A percentile compares a stretch with the other conserved stretches of the same genome.
Evolutionary conservation across 1,140 invertebrate genomes (phyloP).

Genomic region (Phortica variegata): DNA sequence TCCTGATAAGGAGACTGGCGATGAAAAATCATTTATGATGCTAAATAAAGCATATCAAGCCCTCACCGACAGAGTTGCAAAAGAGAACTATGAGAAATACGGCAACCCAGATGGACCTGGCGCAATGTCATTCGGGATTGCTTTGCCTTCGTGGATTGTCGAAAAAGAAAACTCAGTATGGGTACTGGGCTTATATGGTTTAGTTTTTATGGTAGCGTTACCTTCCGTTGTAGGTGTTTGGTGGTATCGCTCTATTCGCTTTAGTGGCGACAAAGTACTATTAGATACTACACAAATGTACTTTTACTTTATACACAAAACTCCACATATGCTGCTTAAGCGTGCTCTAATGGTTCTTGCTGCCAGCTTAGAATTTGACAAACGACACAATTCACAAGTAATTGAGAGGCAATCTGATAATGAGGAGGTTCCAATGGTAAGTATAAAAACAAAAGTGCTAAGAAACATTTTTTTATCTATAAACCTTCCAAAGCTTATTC

Average conservation of each 20-base stretch:
- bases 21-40: constrained; percentile 97
- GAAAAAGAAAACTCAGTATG: constrained; percentile 98
- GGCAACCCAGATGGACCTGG: constrained; percentile 99
- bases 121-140: constrained; percentile 98
- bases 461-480: constrained; percentile 1
- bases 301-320: constrained; percentile 94
- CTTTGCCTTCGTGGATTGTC: constrained; percentile 99
- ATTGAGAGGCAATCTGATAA: constrained; percentile 92
- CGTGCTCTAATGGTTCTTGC: constrained; percentile 94
- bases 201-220: constrained; percentile 97
- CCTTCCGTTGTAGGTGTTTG: constrained; percentile 93
- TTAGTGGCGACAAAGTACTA: constrained; percentile 93
- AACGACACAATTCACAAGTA: constrained; percentile 91
- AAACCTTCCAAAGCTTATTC: constrained; percentile 76
- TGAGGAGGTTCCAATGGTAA: constrained; percentile 88
- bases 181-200: constrained; percentile 92
- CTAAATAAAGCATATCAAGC: constrained; percentile 94
- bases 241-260: constrained; percentile 98
- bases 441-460: constrained; percentile 19
- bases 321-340: constrained; percentile 91
- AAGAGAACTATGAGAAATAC: constrained; percentile 98
- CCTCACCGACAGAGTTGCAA: constrained; percentile 93
- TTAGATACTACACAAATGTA: constrained; percentile 95
- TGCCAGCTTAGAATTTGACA: constrained; percentile 95
- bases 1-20: constrained; percentile 96